A percentile compares a stretch with the other conserved stretches of the same genome.
Conservation (phyloP, 2,113 vertebrate genomes). For the Strix aluco region DNA sequence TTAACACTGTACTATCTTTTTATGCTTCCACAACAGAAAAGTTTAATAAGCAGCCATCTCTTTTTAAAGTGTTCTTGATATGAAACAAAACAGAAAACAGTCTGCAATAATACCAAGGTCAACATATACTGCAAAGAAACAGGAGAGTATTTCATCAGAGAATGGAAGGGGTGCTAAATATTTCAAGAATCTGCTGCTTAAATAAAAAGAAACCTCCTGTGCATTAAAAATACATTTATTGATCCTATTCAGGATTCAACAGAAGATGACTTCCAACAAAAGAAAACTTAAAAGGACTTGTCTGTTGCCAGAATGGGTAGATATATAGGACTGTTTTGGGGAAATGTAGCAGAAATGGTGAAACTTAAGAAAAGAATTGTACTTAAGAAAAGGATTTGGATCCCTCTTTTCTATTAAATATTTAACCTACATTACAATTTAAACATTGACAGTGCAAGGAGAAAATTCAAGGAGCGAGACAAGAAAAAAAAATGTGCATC, state of each 20-base stretch:
- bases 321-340: background rate
- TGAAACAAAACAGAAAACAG: slow-evolving; percentile 9
- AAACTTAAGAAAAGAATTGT: background rate
- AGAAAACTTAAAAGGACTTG: background rate
- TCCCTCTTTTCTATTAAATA: background rate
- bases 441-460: background rate
- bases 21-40: background rate
- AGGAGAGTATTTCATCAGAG: background rate
- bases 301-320: background rate
- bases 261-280: background rate
- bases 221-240: slow-evolving; percentile 45
- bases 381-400: background rate
- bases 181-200: slow-evolving; percentile 51
- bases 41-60: slow-evolving; percentile 35
- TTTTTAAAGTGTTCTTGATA: background rate
- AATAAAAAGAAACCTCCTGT: slow-evolving; percentile 10
- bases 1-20: background rate
- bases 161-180: slow-evolving; percentile 40
- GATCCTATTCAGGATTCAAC: slow-evolving; percentile 17
- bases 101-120: slow-evolving; percentile 31
- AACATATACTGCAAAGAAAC: background rate
- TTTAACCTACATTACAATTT: background rate
- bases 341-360: background rate
- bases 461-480: background rate
- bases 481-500: background rate